phyloP scores from a whole-genome alignment of 2,888 invertebrate species.

The Caenorhabditis becei region DNA sequence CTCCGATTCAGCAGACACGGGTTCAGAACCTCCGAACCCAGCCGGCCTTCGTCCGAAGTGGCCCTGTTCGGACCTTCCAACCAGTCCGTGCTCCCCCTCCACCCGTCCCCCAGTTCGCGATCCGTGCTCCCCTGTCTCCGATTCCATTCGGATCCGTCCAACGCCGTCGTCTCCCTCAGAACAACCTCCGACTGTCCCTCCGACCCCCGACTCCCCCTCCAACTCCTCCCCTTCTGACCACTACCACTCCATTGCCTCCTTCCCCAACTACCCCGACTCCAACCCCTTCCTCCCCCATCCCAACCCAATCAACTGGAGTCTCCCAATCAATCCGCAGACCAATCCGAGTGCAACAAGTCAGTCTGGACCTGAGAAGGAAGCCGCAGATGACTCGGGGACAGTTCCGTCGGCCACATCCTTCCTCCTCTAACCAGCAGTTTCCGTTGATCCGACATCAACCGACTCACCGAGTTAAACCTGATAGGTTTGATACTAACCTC shows the following conservation, averaged over 20 bases:
- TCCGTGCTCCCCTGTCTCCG: conserved; percentile 38
- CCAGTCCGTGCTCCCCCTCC: neutral
- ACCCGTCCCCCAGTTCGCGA: neutral
- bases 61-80: too few relatives aligned
- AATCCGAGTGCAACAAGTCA: conserved; percentile 33
- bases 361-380: conserved; percentile 39
- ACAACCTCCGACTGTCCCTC: conserved; percentile 6
- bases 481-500: conserved; percentile 41
- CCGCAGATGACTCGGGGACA: conserved; percentile 52
- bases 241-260: conserved; percentile 18
- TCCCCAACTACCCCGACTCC: conserved; percentile 9
- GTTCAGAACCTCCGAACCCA: neutral
- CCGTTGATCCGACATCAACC: conserved; percentile 41
- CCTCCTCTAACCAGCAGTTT: conserved; percentile 18
- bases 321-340: conserved; percentile 30
- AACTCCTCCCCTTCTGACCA: conserved; percentile 4
- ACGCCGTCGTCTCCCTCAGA: conserved; percentile 18
- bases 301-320: conserved; percentile 27
- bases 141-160: conserved; percentile 57
- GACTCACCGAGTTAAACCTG: conserved; percentile 47
- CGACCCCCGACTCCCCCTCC: conserved; percentile 17
- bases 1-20: neutral
- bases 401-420: conserved; percentile 27
- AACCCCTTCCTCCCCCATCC: neutral
- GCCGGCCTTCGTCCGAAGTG: too few relatives aligned